These are phyloP conservation scores for Drosophila arawakana DNA, from an alignment of 1,140 invertebrate species.

Conservation along the genomic window DNA sequence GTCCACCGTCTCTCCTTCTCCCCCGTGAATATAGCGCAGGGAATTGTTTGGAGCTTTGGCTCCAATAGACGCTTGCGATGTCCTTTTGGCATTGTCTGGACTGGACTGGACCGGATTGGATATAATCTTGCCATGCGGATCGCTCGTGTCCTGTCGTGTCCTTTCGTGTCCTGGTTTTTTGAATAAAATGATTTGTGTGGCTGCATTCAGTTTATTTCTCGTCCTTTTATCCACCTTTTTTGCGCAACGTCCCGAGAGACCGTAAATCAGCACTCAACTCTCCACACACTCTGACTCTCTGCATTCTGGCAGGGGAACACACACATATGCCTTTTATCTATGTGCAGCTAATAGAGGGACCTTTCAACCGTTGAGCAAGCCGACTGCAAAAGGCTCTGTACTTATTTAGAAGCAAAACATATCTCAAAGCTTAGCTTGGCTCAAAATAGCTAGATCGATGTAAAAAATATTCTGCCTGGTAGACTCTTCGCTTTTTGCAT, in stretches of 20 bases:
- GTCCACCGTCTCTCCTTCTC: conserved; percentile 10
- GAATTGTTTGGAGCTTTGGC: conserved; percentile 1
- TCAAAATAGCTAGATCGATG: too few relatives aligned
- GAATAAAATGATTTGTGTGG: conserved; percentile 61
- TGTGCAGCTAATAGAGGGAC: conserved; percentile 11
- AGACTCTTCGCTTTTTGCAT: too few relatives aligned
- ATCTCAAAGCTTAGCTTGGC: too few relatives aligned
- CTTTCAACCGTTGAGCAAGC: background rate
- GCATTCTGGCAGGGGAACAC: background rate
- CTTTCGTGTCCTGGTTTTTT: conserved; percentile 7
- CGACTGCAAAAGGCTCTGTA: too few relatives aligned
- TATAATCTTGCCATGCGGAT: conserved; percentile 13
- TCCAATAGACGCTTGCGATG: conserved; percentile 33
- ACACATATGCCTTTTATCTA: background rate
- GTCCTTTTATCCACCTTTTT: conserved; percentile 33
- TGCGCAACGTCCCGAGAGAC: conserved; percentile 31
- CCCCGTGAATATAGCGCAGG: background rate
- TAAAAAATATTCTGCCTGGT: too few relatives aligned
- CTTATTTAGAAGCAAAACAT: too few relatives aligned
- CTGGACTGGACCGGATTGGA: background rate
- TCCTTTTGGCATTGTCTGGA: conserved; percentile 34
- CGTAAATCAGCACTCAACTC: conserved; percentile 55
- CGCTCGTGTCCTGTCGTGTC: background rate
- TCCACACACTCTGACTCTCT: conserved; percentile 1
- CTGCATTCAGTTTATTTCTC: conserved; percentile 28